Conservation (phyloP, 2,797 vertebrate species). For the Chiloscyllium punctatum region DNA sequence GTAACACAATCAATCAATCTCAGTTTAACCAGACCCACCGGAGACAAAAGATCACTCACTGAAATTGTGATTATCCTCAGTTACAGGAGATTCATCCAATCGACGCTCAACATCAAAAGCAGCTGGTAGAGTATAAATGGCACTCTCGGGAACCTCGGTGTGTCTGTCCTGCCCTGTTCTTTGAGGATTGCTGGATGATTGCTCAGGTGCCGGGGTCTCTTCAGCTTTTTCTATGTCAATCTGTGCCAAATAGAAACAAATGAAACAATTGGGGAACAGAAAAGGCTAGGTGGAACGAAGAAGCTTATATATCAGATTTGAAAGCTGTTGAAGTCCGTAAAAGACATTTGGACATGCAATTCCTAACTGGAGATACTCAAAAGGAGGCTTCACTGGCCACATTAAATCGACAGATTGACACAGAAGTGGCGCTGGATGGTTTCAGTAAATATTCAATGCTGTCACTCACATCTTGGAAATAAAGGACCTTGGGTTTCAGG, state of each 20-base stretch:
- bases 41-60: background rate
- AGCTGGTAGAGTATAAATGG: slow-evolving; percentile 22
- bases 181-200: background rate
- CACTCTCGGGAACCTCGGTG: slow-evolving; percentile 25
- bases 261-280: background rate
- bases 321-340: background rate
- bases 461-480: background rate
- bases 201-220: background rate
- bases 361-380: background rate
- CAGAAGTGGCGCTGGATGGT: background rate
- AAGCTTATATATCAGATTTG: background rate
- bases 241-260: slow-evolving; percentile 1
- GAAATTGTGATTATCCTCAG: background rate
- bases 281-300: background rate
- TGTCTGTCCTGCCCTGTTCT: background rate
- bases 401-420: background rate
- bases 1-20: no score
- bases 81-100: background rate
- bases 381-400: background rate
- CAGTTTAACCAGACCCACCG: background rate
- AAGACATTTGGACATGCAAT: background rate
- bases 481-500: background rate
- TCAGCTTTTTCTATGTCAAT: slow-evolving; percentile 1
- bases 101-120: background rate
- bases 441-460: background rate